Evolutionary conservation across 2,113 vertebrate genomes (phyloP).

Genomic region (Verasper variegatus): DNA sequence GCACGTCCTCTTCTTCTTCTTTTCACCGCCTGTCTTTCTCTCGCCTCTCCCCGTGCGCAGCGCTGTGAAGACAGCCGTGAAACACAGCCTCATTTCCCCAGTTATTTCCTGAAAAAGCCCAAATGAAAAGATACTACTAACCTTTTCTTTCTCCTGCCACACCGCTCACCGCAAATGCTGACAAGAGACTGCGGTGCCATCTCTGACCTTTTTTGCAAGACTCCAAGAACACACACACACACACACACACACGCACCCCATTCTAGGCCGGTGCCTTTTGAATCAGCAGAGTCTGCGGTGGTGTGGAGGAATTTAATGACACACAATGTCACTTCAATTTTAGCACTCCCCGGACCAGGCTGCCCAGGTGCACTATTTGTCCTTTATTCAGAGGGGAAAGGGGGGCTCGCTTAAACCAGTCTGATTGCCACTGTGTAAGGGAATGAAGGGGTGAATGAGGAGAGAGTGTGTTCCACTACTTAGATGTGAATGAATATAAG

Average conservation of each 20-base stretch:
- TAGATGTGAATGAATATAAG: conserved; percentile 24
- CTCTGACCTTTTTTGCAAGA: conserved; percentile 66
- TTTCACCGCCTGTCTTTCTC: conserved; percentile 6
- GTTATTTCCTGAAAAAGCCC: conserved; percentile 50
- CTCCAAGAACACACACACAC: conserved; percentile 42
- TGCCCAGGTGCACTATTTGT: conserved; percentile 73
- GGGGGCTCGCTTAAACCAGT: conserved; percentile 41
- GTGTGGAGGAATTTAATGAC: conserved; percentile 77
- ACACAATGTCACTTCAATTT: conserved; percentile 71
- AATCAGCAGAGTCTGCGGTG: conserved; percentile 65
- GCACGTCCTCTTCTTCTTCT: conserved; percentile 21
- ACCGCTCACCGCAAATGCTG: conserved; percentile 65
- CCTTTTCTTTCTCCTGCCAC: conserved; percentile 64
- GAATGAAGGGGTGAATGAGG: conserved; percentile 23
- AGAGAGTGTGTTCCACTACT: conserved; percentile 10
- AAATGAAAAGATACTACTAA: conserved; percentile 73
- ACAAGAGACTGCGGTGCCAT: conserved; percentile 68
- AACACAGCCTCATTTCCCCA: conserved; percentile 54
- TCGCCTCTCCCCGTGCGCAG: background rate
- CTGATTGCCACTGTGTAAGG: conserved; percentile 20
- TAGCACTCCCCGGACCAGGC: conserved; percentile 45
- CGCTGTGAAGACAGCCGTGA: conserved; percentile 56
- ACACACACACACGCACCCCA: conserved; percentile 20
- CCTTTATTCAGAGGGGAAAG: conserved; percentile 63
- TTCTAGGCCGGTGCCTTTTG: conserved; percentile 61